Evolutionary conservation across 2,888 invertebrate genomes (phyloP).

Genomic region (Yponomeuta cagnagella): DNA sequence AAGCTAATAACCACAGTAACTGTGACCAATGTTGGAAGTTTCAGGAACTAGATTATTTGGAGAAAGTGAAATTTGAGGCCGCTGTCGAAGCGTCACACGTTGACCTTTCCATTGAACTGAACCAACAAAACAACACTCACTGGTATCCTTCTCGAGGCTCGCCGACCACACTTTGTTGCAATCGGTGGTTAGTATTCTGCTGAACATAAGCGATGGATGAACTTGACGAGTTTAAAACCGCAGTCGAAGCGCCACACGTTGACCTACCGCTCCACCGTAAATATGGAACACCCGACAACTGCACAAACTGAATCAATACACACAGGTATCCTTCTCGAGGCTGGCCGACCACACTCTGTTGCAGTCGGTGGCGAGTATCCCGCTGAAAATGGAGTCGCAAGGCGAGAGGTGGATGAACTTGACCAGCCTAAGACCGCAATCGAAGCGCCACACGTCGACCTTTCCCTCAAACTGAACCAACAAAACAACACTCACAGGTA

Average conservation of each 20-base stretch:
- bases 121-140: constrained; percentile 39
- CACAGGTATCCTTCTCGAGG: constrained; percentile 53
- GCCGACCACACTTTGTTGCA: constrained; percentile 65
- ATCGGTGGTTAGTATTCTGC: constrained; percentile 59
- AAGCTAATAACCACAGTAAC: constrained; percentile 19
- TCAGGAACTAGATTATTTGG: no score
- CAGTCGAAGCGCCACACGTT: constrained; percentile 90
- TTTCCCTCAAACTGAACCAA: constrained; percentile 34
- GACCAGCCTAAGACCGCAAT: constrained; percentile 83
- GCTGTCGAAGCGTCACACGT: constrained; percentile 89
- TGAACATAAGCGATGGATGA: constrained; percentile 71
- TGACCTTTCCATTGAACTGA: constrained; percentile 66
- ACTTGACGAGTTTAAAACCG: constrained; percentile 82
- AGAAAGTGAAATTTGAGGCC: constrained; percentile 69
- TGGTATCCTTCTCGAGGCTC: constrained; percentile 63
- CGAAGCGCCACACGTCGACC: constrained; percentile 89
- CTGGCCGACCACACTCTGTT: constrained; percentile 67
- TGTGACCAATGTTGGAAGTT: no score
- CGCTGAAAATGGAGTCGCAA: constrained; percentile 52
- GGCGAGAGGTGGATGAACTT: constrained; percentile 74
- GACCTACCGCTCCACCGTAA: constrained; percentile 75
- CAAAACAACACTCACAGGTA: constrained; percentile 47
- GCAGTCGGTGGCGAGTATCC: constrained; percentile 55
- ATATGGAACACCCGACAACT: no score
- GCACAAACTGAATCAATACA: no score